Evolutionary conservation across 1,140 invertebrate genomes (phyloP), one percentile per base, ranked within the genome.

Genomic region (Macrocentrus cingulum): DNA sequence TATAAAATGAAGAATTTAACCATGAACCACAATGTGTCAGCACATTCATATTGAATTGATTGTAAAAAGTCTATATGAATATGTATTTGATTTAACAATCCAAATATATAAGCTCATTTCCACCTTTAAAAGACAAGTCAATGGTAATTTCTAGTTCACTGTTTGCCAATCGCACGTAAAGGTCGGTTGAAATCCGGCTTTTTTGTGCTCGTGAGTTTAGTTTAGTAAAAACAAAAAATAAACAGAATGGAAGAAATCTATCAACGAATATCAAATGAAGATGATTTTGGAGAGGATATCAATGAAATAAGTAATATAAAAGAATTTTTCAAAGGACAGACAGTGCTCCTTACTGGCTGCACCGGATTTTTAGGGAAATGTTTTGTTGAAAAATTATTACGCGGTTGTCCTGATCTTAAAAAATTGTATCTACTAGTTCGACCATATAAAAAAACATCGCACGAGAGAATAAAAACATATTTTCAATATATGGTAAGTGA

Each of bases 341-440:
- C 60, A 0, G 29, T 73, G 32, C 58, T 70, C 4, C 6, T 67
- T 1, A 65, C 65, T 2, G 67, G 66, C 5, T 64, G 46, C 1
- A 85, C 84, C 2, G 85, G 84, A 19, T 87, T 86, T 66, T 72
- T 87, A 49, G 85, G 85, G 0, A 87, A 84, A 70, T 77, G 82
- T 25, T 66, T 87, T 8, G 70, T 87, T 5, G 86, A 88, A 70
- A 88, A 88, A 70, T 62, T 88, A 2, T 65, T 88, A 5, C 65
- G 85, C 36, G 78, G 79, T 16, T 88, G 87, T 72, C 76, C 77
- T 2, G 77, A 77, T 8, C 56, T 88, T 0, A 76, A 77, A 37
- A 80, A 66, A 39, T 75, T 89, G 16, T 88, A 84, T 63, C 56
- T 87, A n/a, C 72, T 88, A 20, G 70, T 88, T 39, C 67, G 85